A percentile compares a stretch with the other conserved stretches of the same genome.
Evolutionary conservation across 1,140 invertebrate species (phyloP).

Genomic region (Cryptotermes secundus): DNA sequence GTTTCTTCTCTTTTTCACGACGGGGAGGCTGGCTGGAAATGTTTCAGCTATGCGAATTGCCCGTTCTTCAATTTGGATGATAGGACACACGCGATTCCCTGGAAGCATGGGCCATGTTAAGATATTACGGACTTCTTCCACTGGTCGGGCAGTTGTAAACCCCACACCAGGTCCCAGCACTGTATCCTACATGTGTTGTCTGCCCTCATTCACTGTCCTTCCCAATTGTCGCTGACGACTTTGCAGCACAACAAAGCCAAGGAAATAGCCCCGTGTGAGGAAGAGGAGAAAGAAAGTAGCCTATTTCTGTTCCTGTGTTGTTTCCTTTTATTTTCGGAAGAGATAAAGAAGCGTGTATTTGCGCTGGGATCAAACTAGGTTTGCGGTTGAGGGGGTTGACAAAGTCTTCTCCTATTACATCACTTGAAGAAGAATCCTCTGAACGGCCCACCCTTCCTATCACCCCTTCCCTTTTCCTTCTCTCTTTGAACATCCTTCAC

Average conservation of each 20-base stretch:
- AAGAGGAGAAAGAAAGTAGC: no score
- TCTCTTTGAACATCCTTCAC: not conserved
- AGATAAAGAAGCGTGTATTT: not conserved
- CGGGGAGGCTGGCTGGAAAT: no score
- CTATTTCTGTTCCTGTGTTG: not conserved
- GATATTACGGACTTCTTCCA: not conserved
- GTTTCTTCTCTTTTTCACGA: no score
- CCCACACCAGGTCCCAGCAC: not conserved
- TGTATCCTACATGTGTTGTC: not conserved
- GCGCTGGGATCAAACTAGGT: not conserved
- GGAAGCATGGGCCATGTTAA: not conserved
- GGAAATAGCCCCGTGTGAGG: not conserved
- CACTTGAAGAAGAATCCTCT: not conserved
- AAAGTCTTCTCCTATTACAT: not conserved
- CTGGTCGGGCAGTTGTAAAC: not conserved
- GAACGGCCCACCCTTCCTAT: not conserved
- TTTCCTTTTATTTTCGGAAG: conserved; percentile 1
- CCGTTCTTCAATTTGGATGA: not conserved
- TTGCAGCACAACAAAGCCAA: not conserved
- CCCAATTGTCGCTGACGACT: not conserved
- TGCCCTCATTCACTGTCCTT: not conserved
- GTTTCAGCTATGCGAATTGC: no score
- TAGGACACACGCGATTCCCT: not conserved
- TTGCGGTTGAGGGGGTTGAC: not conserved
- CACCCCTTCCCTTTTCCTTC: not conserved